phyloP scores from a whole-genome alignment of 2,797 vertebrate species.

The Crypturellus tataupa region DNA sequence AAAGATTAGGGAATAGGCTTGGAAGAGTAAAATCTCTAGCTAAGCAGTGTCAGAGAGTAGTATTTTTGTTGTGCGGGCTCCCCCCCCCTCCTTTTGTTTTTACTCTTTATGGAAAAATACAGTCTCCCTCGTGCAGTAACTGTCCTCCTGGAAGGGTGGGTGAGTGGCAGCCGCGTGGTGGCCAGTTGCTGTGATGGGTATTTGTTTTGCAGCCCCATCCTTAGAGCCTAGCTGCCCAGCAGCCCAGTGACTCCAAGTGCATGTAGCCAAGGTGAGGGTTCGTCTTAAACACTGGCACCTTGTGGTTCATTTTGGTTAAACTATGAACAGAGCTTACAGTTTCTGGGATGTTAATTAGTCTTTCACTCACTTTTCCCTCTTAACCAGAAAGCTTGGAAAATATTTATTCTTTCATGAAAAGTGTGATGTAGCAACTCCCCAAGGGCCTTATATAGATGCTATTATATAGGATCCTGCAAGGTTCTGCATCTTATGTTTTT shows the following conservation, averaged over 20 bases:
- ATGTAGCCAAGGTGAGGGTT: not conserved
- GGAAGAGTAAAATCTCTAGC: not conserved
- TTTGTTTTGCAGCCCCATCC: conserved; percentile 9
- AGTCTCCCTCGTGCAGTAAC: not conserved
- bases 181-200: not conserved
- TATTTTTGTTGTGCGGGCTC: not conserved
- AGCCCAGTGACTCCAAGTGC: not conserved
- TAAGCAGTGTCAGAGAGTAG: not conserved
- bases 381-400: not conserved
- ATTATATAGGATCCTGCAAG: not conserved
- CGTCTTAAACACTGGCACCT: accelerated
- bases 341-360: not conserved
- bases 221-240: not conserved
- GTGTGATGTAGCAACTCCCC: not conserved
- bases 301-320: not conserved
- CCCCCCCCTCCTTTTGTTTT: not conserved
- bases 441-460: not conserved
- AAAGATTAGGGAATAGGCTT: not conserved
- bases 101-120: not conserved
- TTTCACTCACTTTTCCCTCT: not conserved
- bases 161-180: not conserved
- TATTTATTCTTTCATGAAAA: not conserved
- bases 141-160: not conserved
- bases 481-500: not conserved
- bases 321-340: not conserved